Conservation (phyloP, 2,888 invertebrate species). For the Cryptophagus acutangulus region DNA sequence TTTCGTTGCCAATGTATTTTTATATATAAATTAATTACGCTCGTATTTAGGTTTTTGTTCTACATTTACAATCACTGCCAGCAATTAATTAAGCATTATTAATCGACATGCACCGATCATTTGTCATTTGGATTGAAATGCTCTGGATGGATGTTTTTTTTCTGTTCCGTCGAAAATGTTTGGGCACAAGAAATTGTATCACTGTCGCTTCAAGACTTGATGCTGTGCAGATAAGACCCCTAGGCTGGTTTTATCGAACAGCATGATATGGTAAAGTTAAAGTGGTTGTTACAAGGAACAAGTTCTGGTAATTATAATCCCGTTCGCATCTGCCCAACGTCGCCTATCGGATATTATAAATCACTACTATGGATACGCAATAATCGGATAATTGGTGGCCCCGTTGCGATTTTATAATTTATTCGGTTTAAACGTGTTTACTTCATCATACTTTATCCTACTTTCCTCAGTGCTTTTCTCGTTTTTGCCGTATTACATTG, state of each 20-base stretch:
- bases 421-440: slow-evolving; percentile 16
- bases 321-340: slow-evolving; percentile 24
- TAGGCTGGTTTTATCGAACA: slow-evolving; percentile 8
- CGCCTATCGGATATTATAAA: slow-evolving; percentile 26
- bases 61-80: no score
- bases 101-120: no score
- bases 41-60: no score
- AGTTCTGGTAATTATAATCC: slow-evolving; percentile 27
- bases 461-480: not conserved
- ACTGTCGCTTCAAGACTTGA: no score
- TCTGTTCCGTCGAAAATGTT: no score
- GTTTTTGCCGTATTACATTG: not conserved
- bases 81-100: no score
- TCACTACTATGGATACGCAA: slow-evolving; percentile 30
- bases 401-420: slow-evolving; percentile 33
- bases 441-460: not conserved
- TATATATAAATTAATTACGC: no score
- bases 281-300: slow-evolving; percentile 18
- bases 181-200: no score
- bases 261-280: slow-evolving; percentile 4
- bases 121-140: no score
- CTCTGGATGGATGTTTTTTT: no score
- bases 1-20: no score
- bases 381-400: slow-evolving; percentile 31
- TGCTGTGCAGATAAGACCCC: no score